Evolutionary conservation across 2,113 vertebrate species (phyloP).

Genomic region (Tursiops truncatus): DNA sequence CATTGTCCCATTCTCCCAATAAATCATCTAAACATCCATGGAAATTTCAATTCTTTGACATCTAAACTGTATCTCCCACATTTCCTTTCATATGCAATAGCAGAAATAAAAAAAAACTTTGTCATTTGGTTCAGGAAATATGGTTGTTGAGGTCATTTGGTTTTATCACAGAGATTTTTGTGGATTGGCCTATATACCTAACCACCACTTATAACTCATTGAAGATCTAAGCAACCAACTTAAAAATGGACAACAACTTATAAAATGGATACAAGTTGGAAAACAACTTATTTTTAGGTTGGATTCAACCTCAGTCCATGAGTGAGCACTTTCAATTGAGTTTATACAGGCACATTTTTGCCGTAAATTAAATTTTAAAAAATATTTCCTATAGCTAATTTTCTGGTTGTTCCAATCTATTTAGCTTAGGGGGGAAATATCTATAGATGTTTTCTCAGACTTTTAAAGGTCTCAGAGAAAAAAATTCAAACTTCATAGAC

Average conservation of each 20-base stretch:
- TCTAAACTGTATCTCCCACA: background rate
- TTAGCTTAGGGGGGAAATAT: background rate
- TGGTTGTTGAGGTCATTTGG: background rate
- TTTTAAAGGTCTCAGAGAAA: background rate
- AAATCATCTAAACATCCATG: background rate
- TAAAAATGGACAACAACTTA: background rate
- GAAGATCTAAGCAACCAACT: background rate
- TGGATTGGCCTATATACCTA: background rate
- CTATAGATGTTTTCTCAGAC: background rate
- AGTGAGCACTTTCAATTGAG: background rate
- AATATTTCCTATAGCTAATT: background rate
- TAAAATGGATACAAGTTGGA: background rate
- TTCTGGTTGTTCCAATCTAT: background rate
- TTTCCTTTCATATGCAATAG: background rate
- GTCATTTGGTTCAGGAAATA: background rate
- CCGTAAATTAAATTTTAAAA: background rate
- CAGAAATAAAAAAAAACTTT: background rate
- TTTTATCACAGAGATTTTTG: background rate
- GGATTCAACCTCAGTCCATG: background rate
- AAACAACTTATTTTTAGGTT: slow-evolving; percentile 38
- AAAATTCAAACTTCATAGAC: background rate
- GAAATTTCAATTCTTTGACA: background rate
- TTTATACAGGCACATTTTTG: background rate
- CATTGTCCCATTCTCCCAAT: background rate
- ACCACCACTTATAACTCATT: background rate